Evolutionary conservation across 2,113 vertebrate genomes (phyloP).

Genomic region (Cavia aperea): DNA sequence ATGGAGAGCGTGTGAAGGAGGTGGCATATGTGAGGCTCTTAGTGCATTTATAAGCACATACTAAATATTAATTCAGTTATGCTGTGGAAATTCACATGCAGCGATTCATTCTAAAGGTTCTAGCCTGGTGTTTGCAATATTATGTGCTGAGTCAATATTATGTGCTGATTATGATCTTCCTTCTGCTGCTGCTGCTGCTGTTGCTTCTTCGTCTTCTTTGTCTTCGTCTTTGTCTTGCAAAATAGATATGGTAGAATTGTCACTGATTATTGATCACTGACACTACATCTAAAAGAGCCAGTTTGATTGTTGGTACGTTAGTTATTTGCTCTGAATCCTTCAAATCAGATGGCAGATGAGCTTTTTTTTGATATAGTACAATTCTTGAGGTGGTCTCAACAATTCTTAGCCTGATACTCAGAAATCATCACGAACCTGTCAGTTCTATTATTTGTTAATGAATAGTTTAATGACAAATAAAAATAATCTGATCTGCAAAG

Average conservation of each 20-base stretch:
- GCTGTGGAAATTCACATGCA: not conserved
- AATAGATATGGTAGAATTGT: not conserved
- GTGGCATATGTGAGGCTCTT: not conserved
- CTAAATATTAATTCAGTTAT: not conserved
- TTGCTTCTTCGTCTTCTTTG: too few species aligned
- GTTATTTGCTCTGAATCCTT: not conserved
- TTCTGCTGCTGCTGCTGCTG: not conserved
- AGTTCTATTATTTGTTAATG: not conserved
- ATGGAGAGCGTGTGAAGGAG: not conserved
- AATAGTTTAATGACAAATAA: constrained; percentile 13
- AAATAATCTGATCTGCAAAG: not conserved
- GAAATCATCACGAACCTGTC: not conserved
- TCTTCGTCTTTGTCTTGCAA: not conserved
- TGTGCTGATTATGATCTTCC: not conserved
- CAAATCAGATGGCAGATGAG: not conserved
- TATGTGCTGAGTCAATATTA: not conserved
- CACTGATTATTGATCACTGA: not conserved
- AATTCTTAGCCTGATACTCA: not conserved
- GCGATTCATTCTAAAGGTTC: not conserved
- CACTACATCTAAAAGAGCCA: not conserved
- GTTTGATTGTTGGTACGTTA: not conserved
- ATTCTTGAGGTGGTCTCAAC: not conserved
- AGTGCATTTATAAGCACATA: not conserved
- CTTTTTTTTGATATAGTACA: not conserved
- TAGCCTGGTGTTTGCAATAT: not conserved